Evolutionary conservation across 2,888 invertebrate genomes (phyloP).

Genomic region (Chrysopilus asiliformis): DNA sequence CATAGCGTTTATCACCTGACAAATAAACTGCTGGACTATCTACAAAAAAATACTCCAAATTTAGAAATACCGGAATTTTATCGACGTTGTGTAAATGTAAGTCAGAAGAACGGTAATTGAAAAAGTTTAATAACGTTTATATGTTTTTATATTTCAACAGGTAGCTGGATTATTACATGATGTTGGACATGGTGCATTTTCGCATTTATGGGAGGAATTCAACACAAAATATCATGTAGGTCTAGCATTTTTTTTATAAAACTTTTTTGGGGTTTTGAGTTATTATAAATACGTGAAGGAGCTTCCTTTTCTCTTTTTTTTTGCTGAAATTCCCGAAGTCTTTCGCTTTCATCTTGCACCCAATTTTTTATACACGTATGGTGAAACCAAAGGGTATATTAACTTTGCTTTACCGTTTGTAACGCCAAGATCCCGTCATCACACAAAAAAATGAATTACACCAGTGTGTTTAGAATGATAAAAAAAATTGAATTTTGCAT

Average conservation of each 20-base stretch:
- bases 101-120: no score
- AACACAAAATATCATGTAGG: no score
- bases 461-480: no score
- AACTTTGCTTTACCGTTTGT: no score
- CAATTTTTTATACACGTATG: no score
- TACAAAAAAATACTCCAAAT: slow-evolving; percentile 27
- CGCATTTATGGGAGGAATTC: slow-evolving; percentile 50
- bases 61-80: slow-evolving; percentile 22
- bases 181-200: slow-evolving; percentile 54
- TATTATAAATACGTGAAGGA: no score
- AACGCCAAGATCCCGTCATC: no score
- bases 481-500: no score
- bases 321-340: no score
- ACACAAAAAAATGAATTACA: no score
- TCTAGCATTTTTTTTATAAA: slow-evolving; percentile 7
- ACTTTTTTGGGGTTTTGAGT: neutral
- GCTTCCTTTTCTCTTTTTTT: no score
- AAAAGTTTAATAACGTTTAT: neutral
- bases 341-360: neutral
- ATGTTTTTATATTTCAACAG: slow-evolving; percentile 41
- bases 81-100: slow-evolving; percentile 24
- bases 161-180: slow-evolving; percentile 56
- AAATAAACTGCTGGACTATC: slow-evolving; percentile 30
- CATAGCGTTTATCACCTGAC: slow-evolving; percentile 41
- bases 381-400: no score